A percentile compares a stretch with the other conserved stretches of the same genome.
Conservation (phyloP, 2,797 vertebrate species). For the Neosilurus hyrtlii region DNA sequence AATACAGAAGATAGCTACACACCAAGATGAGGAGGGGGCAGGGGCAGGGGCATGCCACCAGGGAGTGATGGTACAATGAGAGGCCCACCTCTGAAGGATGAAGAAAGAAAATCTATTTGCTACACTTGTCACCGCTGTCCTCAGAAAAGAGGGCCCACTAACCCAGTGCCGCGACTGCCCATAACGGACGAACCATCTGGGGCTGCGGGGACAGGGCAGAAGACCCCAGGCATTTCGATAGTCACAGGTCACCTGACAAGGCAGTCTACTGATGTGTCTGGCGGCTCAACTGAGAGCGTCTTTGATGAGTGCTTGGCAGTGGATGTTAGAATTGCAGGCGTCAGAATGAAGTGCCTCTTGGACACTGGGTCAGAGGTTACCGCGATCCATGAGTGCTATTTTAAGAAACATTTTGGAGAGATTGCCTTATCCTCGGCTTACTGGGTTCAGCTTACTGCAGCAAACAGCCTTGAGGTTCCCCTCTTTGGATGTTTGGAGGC, state of each 20-base stretch:
- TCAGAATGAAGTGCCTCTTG: conserved; percentile 8
- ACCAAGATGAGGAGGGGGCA: conserved; percentile 38
- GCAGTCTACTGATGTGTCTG: neutral
- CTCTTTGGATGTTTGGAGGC: conserved; percentile 32
- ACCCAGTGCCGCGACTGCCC: neutral
- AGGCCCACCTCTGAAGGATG: neutral
- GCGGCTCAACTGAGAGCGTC: neutral
- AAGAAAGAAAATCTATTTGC: conserved; percentile 31
- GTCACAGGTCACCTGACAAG: conserved; percentile 8
- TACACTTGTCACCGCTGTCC: conserved; percentile 22
- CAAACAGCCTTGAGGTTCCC: conserved; percentile 41
- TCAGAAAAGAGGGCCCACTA: neutral
- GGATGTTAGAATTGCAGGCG: conserved; percentile 17
- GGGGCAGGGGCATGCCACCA: neutral
- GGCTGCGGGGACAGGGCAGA: too few relatives aligned
- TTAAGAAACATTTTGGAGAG: neutral
- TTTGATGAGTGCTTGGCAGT: conserved; percentile 32
- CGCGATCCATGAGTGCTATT: conserved; percentile 20
- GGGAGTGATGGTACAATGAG: neutral
- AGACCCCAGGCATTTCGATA: neutral
- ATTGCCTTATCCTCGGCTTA: neutral
- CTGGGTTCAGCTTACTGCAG: conserved; percentile 15
- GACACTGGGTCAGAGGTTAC: conserved; percentile 44
- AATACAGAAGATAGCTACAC: conserved; percentile 35
- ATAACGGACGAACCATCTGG: too few relatives aligned